phyloP scores from a whole-genome alignment of 2,113 vertebrate genomes.

The Ciconia stormi region DNA sequence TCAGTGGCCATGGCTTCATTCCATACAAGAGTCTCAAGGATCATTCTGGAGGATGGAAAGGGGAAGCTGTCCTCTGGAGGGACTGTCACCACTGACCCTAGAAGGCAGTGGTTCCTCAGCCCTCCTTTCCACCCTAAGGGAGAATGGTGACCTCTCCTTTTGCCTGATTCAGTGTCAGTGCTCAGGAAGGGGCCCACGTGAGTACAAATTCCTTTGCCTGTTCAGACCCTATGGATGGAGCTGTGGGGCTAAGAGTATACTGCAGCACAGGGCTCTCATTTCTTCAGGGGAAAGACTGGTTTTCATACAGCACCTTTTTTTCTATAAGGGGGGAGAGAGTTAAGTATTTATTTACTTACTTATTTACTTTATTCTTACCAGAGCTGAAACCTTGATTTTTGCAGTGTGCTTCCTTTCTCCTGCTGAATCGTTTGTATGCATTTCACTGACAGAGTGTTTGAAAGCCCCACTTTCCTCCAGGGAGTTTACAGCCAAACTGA shows the following conservation, averaged over 20 bases:
- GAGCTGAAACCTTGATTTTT: constrained; percentile 24
- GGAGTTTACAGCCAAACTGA: constrained; percentile 59
- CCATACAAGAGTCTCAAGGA: neutral
- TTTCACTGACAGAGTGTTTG: constrained; percentile 20
- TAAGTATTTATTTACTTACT: constrained; percentile 1
- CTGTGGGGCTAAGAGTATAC: neutral
- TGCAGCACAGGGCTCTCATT: neutral
- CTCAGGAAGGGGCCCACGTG: constrained; percentile 29
- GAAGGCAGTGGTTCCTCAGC: neutral
- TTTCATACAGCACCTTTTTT: neutral
- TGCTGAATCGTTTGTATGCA: neutral
- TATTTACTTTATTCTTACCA: constrained; percentile 17
- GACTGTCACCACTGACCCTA: neutral
- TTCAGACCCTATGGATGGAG: neutral
- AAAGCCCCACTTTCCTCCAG: constrained; percentile 30
- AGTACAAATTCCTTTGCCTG: constrained; percentile 44
- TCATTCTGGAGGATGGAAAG: neutral
- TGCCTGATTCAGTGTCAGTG: constrained; percentile 12
- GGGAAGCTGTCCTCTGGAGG: neutral
- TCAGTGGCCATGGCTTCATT: neutral
- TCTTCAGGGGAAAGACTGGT: neutral
- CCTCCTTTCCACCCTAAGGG: neutral
- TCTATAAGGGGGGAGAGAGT: neutral
- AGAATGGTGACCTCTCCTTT: neutral
- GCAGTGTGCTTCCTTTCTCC: neutral